These are phyloP conservation scores for Argynnis bischoffii DNA, from an alignment of 2,888 invertebrate species.

Conservation along the genomic window DNA sequence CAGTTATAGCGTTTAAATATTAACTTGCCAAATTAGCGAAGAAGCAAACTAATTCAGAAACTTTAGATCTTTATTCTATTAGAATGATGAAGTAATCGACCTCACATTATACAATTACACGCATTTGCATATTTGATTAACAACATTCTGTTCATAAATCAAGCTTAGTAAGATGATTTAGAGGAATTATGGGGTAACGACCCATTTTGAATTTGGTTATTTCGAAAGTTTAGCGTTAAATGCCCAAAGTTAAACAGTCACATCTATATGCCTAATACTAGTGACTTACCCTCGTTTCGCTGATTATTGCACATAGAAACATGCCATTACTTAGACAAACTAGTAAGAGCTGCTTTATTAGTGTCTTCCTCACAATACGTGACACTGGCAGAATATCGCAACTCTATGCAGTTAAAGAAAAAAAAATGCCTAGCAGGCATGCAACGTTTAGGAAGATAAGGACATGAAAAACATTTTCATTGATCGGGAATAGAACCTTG, in stretches of 20 bases:
- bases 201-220: conserved; percentile 6
- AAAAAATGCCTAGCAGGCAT: too few relatives aligned
- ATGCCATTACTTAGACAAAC: too few relatives aligned
- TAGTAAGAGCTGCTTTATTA: too few relatives aligned
- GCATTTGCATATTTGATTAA: conserved; percentile 18
- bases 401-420: too few relatives aligned
- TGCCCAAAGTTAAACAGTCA: background rate
- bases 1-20: background rate
- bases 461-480: too few relatives aligned
- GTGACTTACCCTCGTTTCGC: too few relatives aligned
- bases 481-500: too few relatives aligned
- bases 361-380: too few relatives aligned
- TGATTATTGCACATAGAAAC: too few relatives aligned
- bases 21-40: background rate
- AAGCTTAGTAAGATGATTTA: conserved; percentile 10
- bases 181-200: conserved; percentile 9
- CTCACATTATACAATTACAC: conserved; percentile 15
- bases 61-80: background rate
- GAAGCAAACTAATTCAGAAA: background rate
- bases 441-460: too few relatives aligned
- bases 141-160: conserved; percentile 9
- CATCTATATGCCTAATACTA: too few relatives aligned
- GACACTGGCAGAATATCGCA: too few relatives aligned
- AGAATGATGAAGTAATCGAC: conserved; percentile 12
- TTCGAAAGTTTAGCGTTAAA: conserved; percentile 13